Conservation (phyloP, 2,113 vertebrate species). For the Urocynchramus pylzowi region DNA sequence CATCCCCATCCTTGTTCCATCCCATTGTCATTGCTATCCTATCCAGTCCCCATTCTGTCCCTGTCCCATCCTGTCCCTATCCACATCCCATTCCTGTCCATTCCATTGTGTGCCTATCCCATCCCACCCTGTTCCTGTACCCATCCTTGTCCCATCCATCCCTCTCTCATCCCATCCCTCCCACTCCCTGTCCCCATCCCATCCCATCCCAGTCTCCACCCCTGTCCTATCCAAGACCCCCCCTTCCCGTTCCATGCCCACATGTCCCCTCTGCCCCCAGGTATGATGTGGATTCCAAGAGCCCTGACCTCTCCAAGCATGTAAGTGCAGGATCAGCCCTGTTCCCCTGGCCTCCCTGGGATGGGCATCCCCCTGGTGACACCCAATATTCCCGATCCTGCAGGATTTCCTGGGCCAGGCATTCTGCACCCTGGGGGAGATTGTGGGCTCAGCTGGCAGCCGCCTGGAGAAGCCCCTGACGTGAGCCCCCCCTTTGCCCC, state of each 20-base stretch:
- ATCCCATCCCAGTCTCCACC: not conserved
- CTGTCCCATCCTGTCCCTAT: not conserved
- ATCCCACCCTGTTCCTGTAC: not conserved
- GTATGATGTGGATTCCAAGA: constrained; percentile 95
- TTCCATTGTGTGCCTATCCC: not conserved
- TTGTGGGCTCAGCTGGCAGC: constrained; percentile 90
- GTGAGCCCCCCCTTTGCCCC: constrained; percentile 68
- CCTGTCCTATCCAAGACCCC: not conserved
- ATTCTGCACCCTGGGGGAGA: constrained; percentile 94
- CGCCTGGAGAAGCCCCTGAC: constrained; percentile 90
- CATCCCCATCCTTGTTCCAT: not conserved
- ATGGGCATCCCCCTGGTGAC: not conserved
- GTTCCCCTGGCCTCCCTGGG: not conserved
- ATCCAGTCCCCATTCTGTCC: not conserved
- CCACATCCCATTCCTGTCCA: not conserved
- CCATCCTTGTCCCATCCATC: not conserved
- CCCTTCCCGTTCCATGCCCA: not conserved
- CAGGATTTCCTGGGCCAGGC: constrained; percentile 95
- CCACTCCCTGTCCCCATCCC: not conserved
- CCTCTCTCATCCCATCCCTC: not conserved
- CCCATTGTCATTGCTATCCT: not conserved
- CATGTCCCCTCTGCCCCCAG: constrained; percentile 58
- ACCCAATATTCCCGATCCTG: not conserved
- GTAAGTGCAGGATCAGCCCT: constrained; percentile 74
- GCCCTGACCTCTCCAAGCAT: constrained; percentile 93